Base-by-base conservation (phyloP, 2,888 invertebrate genomes). In the Cantharis rufa region DNA sequence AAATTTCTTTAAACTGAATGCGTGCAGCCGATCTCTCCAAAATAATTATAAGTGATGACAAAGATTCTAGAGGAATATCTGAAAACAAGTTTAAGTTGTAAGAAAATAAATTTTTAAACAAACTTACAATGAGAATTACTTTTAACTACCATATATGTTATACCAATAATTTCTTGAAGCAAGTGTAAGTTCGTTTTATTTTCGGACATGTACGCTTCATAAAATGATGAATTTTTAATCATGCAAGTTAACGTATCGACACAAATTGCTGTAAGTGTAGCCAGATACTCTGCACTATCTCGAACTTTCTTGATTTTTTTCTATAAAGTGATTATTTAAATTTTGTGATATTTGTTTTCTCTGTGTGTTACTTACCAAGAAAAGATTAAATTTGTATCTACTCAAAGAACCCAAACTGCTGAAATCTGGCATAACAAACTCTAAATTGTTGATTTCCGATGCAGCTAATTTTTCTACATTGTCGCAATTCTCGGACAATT, bases 211-310 rank as follows among this genome's bases (percentile, higher is more conserved):
- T 24, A 75, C 1, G 24, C n/a, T 13, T 69, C 69, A 62, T 78
- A 79, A 74, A 76, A 74, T 18, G 18, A 16, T 32, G 62, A 71
- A 62, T 61, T 71, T 16, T 76, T 66, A 10, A 79, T 62, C 69
- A 77, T 63, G 66, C 71, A 74, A 15, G 79, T 78, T 13, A 79
- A 16, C 1, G 74, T 68, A 68, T 79, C 79, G 5, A 27, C 28
- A 62, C 66, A 13, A 11, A 24, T 24, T 15, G 63, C 71, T 32
- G 3, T 2, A 1, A 48, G 1, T 1, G n/a, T 48, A 5, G 48
- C 48, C 48, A n/a, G n/a, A 7, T 2, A 2, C 5, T 7, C n/a
- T 48, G 48, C 1, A 9, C 7, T n/a, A n/a, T 9, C 7, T 48
- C n/a, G 5, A 48, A n/a, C n/a, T 48, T 48, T 48, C n/a, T n/a